Evolutionary conservation across 2,113 vertebrate species (phyloP), one percentile per base, ranked within the genome.

Genomic region (Regulus satrapa): DNA sequence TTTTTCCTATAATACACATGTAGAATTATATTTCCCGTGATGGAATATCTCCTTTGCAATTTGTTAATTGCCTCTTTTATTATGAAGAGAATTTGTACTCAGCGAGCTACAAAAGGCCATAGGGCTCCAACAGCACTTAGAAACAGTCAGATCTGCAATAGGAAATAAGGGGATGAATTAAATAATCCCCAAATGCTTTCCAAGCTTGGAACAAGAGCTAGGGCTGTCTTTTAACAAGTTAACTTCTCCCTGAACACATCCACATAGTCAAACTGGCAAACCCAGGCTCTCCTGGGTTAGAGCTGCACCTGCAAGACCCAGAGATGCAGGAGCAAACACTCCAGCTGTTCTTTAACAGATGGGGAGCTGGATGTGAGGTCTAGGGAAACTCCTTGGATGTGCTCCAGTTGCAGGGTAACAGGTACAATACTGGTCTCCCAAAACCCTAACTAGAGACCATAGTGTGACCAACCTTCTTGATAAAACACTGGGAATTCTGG

Each of bases 41-140:
- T 66, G 55, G 46, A 89, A 83, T 83, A 83, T 80, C 96, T 90
- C 34, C 74, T 76, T 79, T 45, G 56, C 85, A 93, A 85, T 94
- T 93, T 91, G 51, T 88, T 95, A 95, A 96, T 95, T 94, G 74
- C 51, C 34, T 85, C 74, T 91, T 87, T 82, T 78, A 85, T 77
- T 80, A 77, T 32, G 48, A 85, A 76, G 38, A 79, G 26, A 31
- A 89, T 94, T 89, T 76, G 34, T 95, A 93, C 74, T 94, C 32
- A 3, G 71, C 82, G 66, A 91, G 58, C 43, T 88, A 46, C 71
- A 90, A 77, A 79, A 96, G 78, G 62, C 45, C 71, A 88, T 25
- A 54, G 54, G 67, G 34, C 40, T 92, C 51, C 63, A 80, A 58
- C 12, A 79, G 68, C 71, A 48, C 61, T 93, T 67, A 48, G 67